These are phyloP conservation scores for Ceratoteleas bidentatus DNA, from an alignment of 1,140 invertebrate genomes.

Conservation along the genomic window DNA sequence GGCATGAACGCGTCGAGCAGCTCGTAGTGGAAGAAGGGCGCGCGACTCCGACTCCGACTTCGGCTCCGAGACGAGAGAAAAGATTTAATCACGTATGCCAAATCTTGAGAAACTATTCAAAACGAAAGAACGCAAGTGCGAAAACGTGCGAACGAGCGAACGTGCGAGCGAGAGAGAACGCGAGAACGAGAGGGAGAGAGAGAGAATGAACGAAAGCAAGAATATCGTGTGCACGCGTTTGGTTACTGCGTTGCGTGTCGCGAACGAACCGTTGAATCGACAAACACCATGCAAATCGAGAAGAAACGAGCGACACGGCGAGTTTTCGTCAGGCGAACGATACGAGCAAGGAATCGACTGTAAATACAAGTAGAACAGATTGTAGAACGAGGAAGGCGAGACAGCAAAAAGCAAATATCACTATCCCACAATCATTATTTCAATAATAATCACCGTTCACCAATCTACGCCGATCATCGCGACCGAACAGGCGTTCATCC, in stretches of 20 bases:
- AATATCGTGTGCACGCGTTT: no score
- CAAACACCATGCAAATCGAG: no score
- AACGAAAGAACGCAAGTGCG: background rate
- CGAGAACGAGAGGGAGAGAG: background rate
- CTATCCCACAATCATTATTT: constrained; percentile 64
- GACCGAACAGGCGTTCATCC: constrained; percentile 32
- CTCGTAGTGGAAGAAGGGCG: constrained; percentile 83
- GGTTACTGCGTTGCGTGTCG: no score
- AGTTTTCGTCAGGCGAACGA: constrained; percentile 1
- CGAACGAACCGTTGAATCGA: no score
- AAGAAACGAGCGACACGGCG: no score
- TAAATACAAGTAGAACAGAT: constrained; percentile 71
- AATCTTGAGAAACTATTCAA: constrained; percentile 74
- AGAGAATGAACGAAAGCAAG: background rate
- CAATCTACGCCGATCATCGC: constrained; percentile 40
- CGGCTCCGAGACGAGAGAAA: constrained; percentile 66
- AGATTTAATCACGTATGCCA: constrained; percentile 78
- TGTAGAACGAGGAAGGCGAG: constrained; percentile 49
- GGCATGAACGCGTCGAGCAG: constrained; percentile 90
- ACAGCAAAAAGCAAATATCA: constrained; percentile 67
- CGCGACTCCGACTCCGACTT: constrained; percentile 57
- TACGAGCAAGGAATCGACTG: constrained; percentile 70
- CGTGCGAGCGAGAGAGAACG: background rate
- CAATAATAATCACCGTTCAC: constrained; percentile 50
- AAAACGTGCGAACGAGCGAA: background rate